Evolutionary conservation across 2,797 vertebrate genomes (phyloP), one percentile per base, ranked within the genome.

Genomic region (Diplodus puntazzo): DNA sequence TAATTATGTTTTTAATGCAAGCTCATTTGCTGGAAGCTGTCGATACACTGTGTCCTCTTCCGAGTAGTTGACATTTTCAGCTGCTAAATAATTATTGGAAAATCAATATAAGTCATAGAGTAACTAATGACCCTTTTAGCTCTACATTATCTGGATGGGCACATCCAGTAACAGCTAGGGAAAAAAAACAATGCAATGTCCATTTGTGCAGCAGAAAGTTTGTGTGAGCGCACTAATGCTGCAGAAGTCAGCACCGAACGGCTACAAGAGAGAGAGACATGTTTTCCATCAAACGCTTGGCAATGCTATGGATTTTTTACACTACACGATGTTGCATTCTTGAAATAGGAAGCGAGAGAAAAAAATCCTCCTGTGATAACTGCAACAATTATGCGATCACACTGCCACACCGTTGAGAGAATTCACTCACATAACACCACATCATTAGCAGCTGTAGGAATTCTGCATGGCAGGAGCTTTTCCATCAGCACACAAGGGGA

Each of bases 91-190:
- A 86, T 80, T 23, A 53, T 81, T 81, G 11, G 20, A 81, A 81
- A 88, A 84, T 91, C 82, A 64, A 84, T 86, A 42, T 65, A 79
- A 79, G 39, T 83, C 59, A 82, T 75, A 57, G 73, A 75, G 75
- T 75, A 68, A 78, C 67, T 70, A 88, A 89, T 86, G 72, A 58
- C 54, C 74, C 59, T 66, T 83, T 61, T 70, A 79, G 62, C 34
- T 27, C n/a, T 43, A 30, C 48, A 72, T 82, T 64, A 81, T 81
- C 67, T 71, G 23, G 11, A 57, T 73, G 53, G 11, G 4, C 53
- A 58, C 1, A 0, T 71, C n/a, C 46, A 39, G 55, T 67, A 62
- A 79, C 11, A 39, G 62, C 10, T 4, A 34, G 5, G 2, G 2
- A 45, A 61, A 81, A 81, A 57, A 16, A 23, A 49, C 7, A 39